A percentile compares a stretch with the other conserved stretches of the same genome.
These are phyloP conservation scores for Ornithoptera alexandrae DNA, from an alignment of 2,888 invertebrate genomes.

Conservation along the genomic window DNA sequence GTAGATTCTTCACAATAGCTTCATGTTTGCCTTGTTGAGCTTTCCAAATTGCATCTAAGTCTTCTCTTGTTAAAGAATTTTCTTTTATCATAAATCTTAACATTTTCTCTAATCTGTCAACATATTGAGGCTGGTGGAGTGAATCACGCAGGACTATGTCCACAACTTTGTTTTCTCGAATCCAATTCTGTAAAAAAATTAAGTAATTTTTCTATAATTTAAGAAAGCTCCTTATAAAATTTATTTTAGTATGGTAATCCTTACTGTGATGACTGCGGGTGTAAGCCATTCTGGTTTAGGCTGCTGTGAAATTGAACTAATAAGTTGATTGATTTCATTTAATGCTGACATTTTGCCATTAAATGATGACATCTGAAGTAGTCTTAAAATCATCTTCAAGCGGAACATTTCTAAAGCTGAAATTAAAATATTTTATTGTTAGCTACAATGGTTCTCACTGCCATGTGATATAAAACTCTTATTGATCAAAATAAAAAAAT, in stretches of 20 bases:
- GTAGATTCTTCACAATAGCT: slow-evolving; percentile 98
- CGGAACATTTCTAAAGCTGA: slow-evolving; percentile 94
- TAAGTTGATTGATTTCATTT: slow-evolving; percentile 98
- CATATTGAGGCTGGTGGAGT: slow-evolving; percentile 98
- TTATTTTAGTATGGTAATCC: slow-evolving; percentile 45
- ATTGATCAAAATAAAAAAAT: neutral
- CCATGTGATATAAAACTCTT: neutral
- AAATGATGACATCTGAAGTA: slow-evolving; percentile 97
- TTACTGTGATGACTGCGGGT: slow-evolving; percentile 95
- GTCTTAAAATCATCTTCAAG: slow-evolving; percentile 95
- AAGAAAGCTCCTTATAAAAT: neutral
- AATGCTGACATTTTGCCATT: slow-evolving; percentile 99
- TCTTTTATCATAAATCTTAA: slow-evolving; percentile 98
- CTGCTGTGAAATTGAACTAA: slow-evolving; percentile 93
- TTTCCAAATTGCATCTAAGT: slow-evolving; percentile 97
- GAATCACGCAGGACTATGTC: slow-evolving; percentile 97
- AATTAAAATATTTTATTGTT: slow-evolving; percentile 36
- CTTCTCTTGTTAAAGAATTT: slow-evolving; percentile 91
- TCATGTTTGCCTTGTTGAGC: slow-evolving; percentile 99
- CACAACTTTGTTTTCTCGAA: slow-evolving; percentile 96
- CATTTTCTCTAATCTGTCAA: slow-evolving; percentile 98
- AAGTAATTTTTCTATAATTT: neutral
- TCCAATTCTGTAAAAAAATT: slow-evolving; percentile 88
- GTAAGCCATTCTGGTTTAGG: slow-evolving; percentile 96
- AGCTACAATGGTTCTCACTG: neutral